These are phyloP conservation scores for Piprites chloris DNA, from an alignment of 2,113 vertebrate genomes.

Conservation along the genomic window DNA sequence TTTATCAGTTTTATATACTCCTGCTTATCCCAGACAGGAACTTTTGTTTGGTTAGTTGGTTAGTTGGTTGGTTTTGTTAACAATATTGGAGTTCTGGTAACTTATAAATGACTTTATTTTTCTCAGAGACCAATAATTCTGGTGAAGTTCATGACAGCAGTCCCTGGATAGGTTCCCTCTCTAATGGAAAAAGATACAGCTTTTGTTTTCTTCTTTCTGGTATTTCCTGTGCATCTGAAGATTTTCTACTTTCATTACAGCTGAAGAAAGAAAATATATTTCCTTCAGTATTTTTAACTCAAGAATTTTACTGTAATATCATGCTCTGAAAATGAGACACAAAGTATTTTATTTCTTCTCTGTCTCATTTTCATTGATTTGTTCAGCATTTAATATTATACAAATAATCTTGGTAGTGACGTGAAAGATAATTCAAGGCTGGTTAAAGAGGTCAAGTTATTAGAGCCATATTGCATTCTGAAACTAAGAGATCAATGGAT, in stretches of 20 bases:
- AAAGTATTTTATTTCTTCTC: neutral
- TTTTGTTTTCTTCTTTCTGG: slow-evolving; percentile 2
- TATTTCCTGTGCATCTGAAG: slow-evolving; percentile 16
- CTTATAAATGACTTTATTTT: neutral
- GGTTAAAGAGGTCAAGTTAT: neutral
- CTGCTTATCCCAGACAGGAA: neutral
- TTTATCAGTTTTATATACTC: neutral
- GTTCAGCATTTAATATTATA: neutral
- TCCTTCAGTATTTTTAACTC: neutral
- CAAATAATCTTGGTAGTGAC: neutral
- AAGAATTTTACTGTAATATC: neutral
- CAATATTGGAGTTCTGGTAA: neutral
- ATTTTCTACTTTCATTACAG: neutral
- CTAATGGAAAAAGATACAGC: neutral
- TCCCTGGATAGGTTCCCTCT: neutral
- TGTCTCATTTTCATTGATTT: neutral
- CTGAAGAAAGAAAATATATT: neutral
- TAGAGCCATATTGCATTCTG: neutral
- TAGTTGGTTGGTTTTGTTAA: too few species aligned
- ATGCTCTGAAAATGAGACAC: neutral
- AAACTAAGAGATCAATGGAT: neutral
- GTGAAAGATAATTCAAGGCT: neutral
- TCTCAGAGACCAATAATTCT: neutral
- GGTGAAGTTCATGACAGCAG: neutral
- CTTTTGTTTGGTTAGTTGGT: too few species aligned